A percentile compares a stretch with the other conserved stretches of the same genome.
phyloP scores from a whole-genome alignment of 2,113 vertebrate species.

The Enhydra lutris region DNA sequence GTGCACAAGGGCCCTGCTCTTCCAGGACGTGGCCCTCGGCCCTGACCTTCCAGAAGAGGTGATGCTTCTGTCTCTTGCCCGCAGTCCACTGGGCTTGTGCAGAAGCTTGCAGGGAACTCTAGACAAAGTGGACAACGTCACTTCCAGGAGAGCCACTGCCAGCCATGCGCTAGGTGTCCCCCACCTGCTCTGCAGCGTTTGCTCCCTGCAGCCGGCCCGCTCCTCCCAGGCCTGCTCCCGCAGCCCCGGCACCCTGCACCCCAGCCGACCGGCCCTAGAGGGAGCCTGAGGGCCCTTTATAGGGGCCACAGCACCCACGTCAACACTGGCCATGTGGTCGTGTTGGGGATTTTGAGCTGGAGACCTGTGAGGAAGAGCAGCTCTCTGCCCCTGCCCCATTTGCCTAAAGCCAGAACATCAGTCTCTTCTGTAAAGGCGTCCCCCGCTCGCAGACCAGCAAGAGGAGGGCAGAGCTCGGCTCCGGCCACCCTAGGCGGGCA shows the following conservation, averaged over 20 bases:
- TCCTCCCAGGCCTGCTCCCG: not conserved
- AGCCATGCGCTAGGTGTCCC: not conserved
- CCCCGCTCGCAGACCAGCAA: not conserved
- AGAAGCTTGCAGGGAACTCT: not conserved
- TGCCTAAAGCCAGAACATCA: not conserved
- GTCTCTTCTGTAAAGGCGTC: not conserved
- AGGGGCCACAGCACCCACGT: not conserved
- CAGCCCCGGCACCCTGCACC: not conserved
- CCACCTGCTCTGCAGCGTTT: accelerated
- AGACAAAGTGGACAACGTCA: too few relatives aligned
- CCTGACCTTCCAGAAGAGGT: not conserved
- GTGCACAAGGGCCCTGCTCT: not conserved
- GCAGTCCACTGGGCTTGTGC: not conserved
- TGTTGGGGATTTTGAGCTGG: not conserved
- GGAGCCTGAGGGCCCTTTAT: not conserved
- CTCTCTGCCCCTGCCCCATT: not conserved
- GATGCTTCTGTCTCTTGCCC: not conserved
- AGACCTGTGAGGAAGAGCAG: not conserved
- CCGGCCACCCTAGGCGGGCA: not conserved
- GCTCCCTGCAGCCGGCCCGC: not conserved
- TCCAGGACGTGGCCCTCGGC: not conserved
- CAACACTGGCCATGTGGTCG: not conserved
- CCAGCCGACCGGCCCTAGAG: not conserved
- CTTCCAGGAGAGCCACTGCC: not conserved
- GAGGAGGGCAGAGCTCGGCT: not conserved